Conservation (phyloP, 1,140 invertebrate species). For the Hypothenemus hampei region DNA sequence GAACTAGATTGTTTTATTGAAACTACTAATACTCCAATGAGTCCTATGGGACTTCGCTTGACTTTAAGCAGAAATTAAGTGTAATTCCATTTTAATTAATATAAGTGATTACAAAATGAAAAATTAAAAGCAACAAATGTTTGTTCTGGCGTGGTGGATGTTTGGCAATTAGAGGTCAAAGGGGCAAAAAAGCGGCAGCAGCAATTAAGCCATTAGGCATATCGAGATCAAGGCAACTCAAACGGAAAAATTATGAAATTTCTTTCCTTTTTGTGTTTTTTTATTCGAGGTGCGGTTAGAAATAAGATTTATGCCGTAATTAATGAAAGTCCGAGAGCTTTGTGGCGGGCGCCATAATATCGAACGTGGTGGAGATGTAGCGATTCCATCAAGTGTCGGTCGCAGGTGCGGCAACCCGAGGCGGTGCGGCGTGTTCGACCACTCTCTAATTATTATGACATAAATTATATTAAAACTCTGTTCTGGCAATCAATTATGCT, state of each 20-base stretch:
- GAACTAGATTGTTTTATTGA: too few relatives aligned
- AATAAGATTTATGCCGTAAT: conserved; percentile 37
- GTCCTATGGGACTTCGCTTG: too few relatives aligned
- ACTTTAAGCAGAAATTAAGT: too few relatives aligned
- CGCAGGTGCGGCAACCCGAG: conserved; percentile 32
- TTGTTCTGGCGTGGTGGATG: too few relatives aligned
- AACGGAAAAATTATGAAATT: conserved; percentile 15
- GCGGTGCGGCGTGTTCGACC: conserved; percentile 32
- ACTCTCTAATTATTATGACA: conserved; percentile 42
- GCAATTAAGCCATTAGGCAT: too few relatives aligned
- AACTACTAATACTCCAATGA: too few relatives aligned
- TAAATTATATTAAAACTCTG: conserved; percentile 42
- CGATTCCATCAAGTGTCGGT: conserved; percentile 36
- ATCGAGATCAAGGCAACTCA: neutral
- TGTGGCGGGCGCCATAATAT: conserved; percentile 22
- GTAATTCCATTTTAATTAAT: too few relatives aligned
- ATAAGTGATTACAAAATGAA: too few relatives aligned
- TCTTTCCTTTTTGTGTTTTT: too few relatives aligned
- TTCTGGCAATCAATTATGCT: conserved; percentile 38
- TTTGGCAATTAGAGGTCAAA: too few relatives aligned
- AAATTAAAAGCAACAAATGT: too few relatives aligned
- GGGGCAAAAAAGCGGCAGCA: too few relatives aligned
- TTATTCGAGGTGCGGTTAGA: conserved; percentile 29
- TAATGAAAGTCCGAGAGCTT: conserved; percentile 35
- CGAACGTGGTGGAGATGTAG: conserved; percentile 23